Evolutionary conservation across 2,888 invertebrate genomes (phyloP), one percentile per base, ranked within the genome.

Genomic region (Drosophila nr. perissopoda): DNA sequence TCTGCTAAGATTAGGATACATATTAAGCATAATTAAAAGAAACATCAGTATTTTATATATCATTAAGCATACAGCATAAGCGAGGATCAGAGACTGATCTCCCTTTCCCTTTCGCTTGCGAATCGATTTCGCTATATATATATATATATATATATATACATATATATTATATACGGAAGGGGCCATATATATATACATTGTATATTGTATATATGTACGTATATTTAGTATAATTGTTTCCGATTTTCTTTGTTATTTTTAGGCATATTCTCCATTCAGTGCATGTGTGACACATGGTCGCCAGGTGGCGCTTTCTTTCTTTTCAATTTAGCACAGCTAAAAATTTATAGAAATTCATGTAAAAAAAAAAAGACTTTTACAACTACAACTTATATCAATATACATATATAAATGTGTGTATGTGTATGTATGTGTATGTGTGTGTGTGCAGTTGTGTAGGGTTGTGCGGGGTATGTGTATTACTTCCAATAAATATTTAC

Each of bases 401-500:
- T 64, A 66, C 74, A 72, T 60, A 62, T 72, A 67, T 70, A 56
- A 64, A 49, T 65, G 72, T 78, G 56, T 70, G 64, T 66, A 42
- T 74, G 34, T 58, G 31, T 25, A 8, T 31, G 51, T 6, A 11
- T 56, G 31, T 31, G 31, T 8, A 0, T 33, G 10, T 31, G 10
- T 10, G 31, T 10, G 51, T 54, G 63, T 36, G 75, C 33, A 18
- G 16, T 27, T 27, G 51, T 51, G 29, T 31, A 1, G 33, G 33
- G 10, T 33, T 11, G 33, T 51, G 59, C 53, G 46, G 57, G 38
- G 51, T 52, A 53, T 51, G 51, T 54, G 65, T 70, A 67, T 70
- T 71, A 78, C 71, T 85, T 88, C 82, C 88, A 88, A 85, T 88
- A 88, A 85, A 85, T 85, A 85, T 85, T 85, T 85, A 85, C 84